These are phyloP conservation scores for Megaceryle alcyon DNA, from an alignment of 2,797 vertebrate species.

Conservation along the genomic window DNA sequence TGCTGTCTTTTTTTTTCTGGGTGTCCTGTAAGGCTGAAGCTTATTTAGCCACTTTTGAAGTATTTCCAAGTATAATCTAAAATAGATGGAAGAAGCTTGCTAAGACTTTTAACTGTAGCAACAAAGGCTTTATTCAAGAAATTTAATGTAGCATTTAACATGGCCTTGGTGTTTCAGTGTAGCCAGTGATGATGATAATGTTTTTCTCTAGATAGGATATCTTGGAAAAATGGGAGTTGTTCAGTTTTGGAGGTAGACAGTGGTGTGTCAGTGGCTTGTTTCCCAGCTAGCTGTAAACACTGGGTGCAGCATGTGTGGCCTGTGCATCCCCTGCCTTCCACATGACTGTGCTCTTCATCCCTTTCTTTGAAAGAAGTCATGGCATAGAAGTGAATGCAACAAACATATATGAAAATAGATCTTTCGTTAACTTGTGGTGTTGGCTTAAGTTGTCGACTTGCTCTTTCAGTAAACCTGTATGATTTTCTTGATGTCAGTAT, in stretches of 20 bases:
- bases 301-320: not conserved
- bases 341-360: not conserved
- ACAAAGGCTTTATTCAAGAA: not conserved
- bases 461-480: not conserved
- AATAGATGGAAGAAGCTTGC: not conserved
- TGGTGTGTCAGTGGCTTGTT: not conserved
- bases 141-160: not conserved
- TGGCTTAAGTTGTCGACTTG: not conserved
- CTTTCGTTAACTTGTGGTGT: not conserved
- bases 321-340: not conserved
- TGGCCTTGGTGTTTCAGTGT: not conserved
- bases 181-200: not conserved
- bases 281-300: not conserved
- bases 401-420: not conserved
- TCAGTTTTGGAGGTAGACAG: not conserved
- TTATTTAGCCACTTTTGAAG: not conserved
- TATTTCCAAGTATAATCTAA: not conserved
- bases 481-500: not conserved
- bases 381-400: not conserved
- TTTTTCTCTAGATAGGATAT: not conserved
- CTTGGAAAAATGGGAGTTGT: not conserved
- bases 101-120: not conserved
- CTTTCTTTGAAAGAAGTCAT: not conserved
- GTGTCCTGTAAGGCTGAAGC: not conserved
- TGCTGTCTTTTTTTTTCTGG: not conserved